Base-by-base conservation (phyloP, 1,140 invertebrate genomes). In the Papilio dardanus region DNA sequence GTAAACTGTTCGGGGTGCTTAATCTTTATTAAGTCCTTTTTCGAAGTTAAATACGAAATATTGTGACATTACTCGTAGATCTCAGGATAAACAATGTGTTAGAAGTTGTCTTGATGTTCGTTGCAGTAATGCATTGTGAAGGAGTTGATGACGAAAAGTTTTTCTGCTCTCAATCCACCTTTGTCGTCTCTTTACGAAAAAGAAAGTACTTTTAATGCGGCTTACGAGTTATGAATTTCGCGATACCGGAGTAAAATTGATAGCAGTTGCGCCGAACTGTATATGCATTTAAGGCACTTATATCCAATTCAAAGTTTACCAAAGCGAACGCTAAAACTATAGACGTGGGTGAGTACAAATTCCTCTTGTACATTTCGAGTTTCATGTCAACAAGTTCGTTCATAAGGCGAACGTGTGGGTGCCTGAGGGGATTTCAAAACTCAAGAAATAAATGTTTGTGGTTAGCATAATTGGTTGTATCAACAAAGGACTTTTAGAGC, bases 271-370 rank as follows among this genome's bases (percentile, higher is more conserved):
- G 67, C 21, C 28, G n/a, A 69, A 16, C n/a, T 69, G 67, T 19
- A 69, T 19, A 68, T 69, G 19, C 33, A 69, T 69, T 69, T 69
- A 69, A 42, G 21, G 67, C 67, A 69, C 67, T 69, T 69, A 40
- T 69, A 69, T 42, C 31, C 67, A 33, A 69, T 69, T 69, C 33
- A 37, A 69, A 69, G 31, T 69, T 69, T 69, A 69, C 16, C 33
- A 40, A 69, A 69, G 35, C 33, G 2, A 40, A 40, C 31, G 16
- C 67, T 69, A 24, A 69, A 69, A 69, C 67, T 19, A 40, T 69
- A 69, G 35, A 40, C 35, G 67, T 40, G 35, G 33, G 33, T 8
- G 35, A 69, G 35, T 35, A 68, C 33, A 69, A 40, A 40, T 69
- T 69, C 42, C 67, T 42, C 31, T 40, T 35, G 19, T 69, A 40